Evolutionary conservation across 1,140 invertebrate genomes (phyloP).

Genomic region (Achroia grisella): DNA sequence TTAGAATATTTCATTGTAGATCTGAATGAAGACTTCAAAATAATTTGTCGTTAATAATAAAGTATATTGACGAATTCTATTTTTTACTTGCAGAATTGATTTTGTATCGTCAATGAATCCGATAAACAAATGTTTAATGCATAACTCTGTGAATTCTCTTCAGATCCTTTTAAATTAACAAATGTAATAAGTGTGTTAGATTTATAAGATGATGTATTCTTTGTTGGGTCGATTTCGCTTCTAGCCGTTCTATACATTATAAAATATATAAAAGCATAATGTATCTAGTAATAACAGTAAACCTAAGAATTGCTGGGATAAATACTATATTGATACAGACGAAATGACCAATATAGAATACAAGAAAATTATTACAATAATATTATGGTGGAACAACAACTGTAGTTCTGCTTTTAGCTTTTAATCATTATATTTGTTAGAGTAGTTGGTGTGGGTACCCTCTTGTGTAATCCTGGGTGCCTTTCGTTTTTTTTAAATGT

Average conservation of each 20-base stretch:
- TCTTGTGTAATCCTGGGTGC: slow-evolving; percentile 67
- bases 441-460: slow-evolving; percentile 72
- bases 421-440: slow-evolving; percentile 68
- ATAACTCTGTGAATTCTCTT: slow-evolving; percentile 34
- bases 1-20: slow-evolving; percentile 44
- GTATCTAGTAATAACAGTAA: no score
- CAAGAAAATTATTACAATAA: slow-evolving; percentile 3
- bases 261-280: no score
- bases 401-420: slow-evolving; percentile 49
- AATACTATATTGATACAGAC: neutral
- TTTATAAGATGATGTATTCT: slow-evolving; percentile 26
- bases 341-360: slow-evolving; percentile 16
- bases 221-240: slow-evolving; percentile 15
- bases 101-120: slow-evolving; percentile 2
- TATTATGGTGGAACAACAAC: slow-evolving; percentile 33
- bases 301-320: no score
- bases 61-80: neutral
- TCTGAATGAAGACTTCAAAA: slow-evolving; percentile 60
- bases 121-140: neutral
- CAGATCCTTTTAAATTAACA: slow-evolving; percentile 55
- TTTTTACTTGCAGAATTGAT: neutral
- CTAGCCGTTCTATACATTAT: neutral
- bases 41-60: neutral
- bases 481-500: slow-evolving; percentile 66
- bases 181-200: slow-evolving; percentile 47